A percentile compares a stretch with the other conserved stretches of the same genome.
These are phyloP conservation scores for Oreochromis mossambicus DNA, from an alignment of 2,797 vertebrate species.

Conservation along the genomic window DNA sequence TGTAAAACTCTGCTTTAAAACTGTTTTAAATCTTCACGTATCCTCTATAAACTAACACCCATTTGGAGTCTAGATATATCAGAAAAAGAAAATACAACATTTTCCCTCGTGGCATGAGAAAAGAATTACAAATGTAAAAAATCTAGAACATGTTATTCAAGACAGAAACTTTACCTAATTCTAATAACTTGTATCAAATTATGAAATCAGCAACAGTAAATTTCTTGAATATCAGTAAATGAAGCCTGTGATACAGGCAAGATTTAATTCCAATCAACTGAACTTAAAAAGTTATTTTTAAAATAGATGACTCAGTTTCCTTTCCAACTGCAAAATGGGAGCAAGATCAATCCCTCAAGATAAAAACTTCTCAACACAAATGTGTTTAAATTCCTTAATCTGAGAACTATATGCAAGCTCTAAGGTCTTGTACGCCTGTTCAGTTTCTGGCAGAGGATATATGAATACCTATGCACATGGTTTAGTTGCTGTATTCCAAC, in stretches of 20 bases:
- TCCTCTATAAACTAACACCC: background rate
- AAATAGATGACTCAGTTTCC: background rate
- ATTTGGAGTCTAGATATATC: background rate
- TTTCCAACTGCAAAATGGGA: background rate
- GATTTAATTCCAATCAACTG: background rate
- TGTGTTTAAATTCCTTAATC: background rate
- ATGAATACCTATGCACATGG: background rate
- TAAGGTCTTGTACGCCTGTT: accelerated
- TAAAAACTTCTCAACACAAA: background rate
- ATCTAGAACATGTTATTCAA: background rate
- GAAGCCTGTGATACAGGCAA: background rate
- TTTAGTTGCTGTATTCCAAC: background rate
- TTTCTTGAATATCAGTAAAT: background rate
- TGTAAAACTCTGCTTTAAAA: background rate
- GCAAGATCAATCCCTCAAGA: background rate
- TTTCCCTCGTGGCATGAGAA: background rate
- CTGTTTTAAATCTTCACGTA: background rate
- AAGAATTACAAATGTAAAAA: background rate
- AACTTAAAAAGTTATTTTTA: background rate
- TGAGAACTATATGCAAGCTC: background rate
- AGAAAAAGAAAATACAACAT: background rate
- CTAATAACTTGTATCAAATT: background rate
- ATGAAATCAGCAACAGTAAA: background rate
- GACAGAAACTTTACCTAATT: background rate
- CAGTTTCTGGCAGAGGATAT: background rate